Base-by-base conservation (phyloP, 2,797 vertebrate genomes). In the Siniperca undulata region DNA sequence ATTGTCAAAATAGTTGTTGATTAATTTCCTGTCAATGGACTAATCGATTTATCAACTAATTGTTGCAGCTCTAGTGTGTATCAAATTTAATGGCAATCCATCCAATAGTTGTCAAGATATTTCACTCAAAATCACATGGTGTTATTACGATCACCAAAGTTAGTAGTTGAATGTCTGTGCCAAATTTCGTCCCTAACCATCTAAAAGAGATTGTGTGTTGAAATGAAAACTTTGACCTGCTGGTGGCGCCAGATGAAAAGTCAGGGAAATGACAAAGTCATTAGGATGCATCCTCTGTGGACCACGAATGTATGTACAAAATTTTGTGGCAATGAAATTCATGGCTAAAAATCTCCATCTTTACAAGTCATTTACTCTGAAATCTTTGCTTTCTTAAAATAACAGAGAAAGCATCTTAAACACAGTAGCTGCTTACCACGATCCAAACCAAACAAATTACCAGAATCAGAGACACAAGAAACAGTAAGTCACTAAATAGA, bases 391-490 rank as follows among this genome's bases (percentile, higher is more conserved):
- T 66, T 73, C 59, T 70, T 64, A 9, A 60, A 68, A 75, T 66
- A 61, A 78, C 27, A 61, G 46, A 24, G 46, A 24, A 75, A 22
- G 11, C 44, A 4, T 27, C 13, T 44, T 36, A 42, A 77, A 59
- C 46, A 77, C 61, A 27, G 36, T 1, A 8, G 48, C 24, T 38
- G 56, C 53, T 58, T 14, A 24, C 46, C 50, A 48, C 1, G 48
- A 72, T 59, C 74, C 64, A 77, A 73, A 78, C 7, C 17, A 86
- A 84, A 77, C 71, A n/a, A 77, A 86, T 81, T 2, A 74, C 19
- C 40, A 65, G n/a, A 68, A 74, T n/a, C 34, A 55, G 55, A 77
- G n/a, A 38, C 61, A 53, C 0, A 1, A 44, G 30, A 70, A 65
- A 52, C 9, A 8, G 14, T 9, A 56, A 79, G 34, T 16, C 77